Percentiles rank a stretch among this genome's conserved stretches.
phyloP scores from a whole-genome alignment of 1,140 invertebrate genomes.

The Drepana arcuata region DNA sequence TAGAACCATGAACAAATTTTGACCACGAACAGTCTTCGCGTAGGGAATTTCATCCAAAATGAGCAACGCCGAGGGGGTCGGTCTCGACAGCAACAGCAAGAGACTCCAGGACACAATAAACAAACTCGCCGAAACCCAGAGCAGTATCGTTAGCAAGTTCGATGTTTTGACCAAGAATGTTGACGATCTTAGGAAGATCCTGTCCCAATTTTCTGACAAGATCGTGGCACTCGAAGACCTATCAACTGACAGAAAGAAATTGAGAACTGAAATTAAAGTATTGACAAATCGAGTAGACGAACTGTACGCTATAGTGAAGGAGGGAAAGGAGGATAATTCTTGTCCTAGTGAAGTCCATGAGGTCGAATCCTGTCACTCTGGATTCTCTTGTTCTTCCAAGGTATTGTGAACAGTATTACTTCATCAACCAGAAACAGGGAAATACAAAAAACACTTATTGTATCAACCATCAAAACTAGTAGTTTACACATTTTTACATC shows the following conservation, averaged over 20 bases:
- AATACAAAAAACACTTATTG: too few relatives aligned
- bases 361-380: slow-evolving; percentile 48
- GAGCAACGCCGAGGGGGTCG: slow-evolving; percentile 12
- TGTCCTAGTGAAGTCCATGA: slow-evolving; percentile 31
- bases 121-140: slow-evolving; percentile 36
- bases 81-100: slow-evolving; percentile 20
- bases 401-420: too few relatives aligned
- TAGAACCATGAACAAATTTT: slow-evolving; percentile 7
- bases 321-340: slow-evolving; percentile 46
- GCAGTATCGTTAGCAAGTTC: slow-evolving; percentile 36
- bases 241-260: slow-evolving; percentile 22
- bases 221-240: slow-evolving; percentile 29
- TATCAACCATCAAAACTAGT: too few relatives aligned
- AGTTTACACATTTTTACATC: too few relatives aligned
- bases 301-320: slow-evolving; percentile 41
- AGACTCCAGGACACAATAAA: slow-evolving; percentile 33
- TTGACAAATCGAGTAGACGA: slow-evolving; percentile 45
- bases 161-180: slow-evolving; percentile 39
- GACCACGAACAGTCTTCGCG: neutral
- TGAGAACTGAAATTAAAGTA: slow-evolving; percentile 34
- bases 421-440: too few relatives aligned
- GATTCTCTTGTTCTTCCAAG: slow-evolving; percentile 52
- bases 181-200: slow-evolving; percentile 32
- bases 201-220: slow-evolving; percentile 34
- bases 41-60: slow-evolving; percentile 9